These are phyloP conservation scores for Aldrovandia affinis DNA, from an alignment of 2,797 vertebrate genomes.

Conservation along the genomic window DNA sequence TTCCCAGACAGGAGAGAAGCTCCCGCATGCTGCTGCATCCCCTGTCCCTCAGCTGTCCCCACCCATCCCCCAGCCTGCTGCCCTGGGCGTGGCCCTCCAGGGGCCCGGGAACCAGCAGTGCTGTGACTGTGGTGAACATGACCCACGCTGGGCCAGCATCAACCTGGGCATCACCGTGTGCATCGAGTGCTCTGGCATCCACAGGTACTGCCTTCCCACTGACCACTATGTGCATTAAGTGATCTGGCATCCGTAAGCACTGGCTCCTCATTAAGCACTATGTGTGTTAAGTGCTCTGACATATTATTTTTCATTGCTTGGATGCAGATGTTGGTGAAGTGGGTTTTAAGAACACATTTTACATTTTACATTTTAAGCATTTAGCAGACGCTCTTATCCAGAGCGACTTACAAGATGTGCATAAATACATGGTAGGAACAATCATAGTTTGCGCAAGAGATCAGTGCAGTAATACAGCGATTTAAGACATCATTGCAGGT, in stretches of 20 bases:
- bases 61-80: slow-evolving; percentile 32
- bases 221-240: slow-evolving; percentile 41
- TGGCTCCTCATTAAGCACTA: not conserved
- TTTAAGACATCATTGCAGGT: too few species aligned
- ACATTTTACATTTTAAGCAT: too few species aligned
- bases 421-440: too few species aligned
- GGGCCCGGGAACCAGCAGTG: slow-evolving; percentile 66
- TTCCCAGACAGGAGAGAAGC: slow-evolving; percentile 55
- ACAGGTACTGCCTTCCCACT: slow-evolving; percentile 53
- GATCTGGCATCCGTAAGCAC: not conserved
- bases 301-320: not conserved
- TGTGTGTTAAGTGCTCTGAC: not conserved
- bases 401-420: too few species aligned
- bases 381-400: too few species aligned
- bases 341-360: not conserved
- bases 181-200: slow-evolving; percentile 78
- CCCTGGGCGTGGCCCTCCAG: slow-evolving; percentile 59
- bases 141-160: slow-evolving; percentile 76
- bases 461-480: too few species aligned
- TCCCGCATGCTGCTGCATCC: slow-evolving; percentile 22
- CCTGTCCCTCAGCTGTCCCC: slow-evolving; percentile 16
- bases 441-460: too few species aligned
- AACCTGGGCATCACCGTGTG: slow-evolving; percentile 78
- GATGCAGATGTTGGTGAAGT: not conserved
- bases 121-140: slow-evolving; percentile 74